A percentile compares a stretch with the other conserved stretches of the same genome.
Conservation (phyloP, 37 sponge, comb jelly and placozoan species). For the Haliclona indistincta region DNA sequence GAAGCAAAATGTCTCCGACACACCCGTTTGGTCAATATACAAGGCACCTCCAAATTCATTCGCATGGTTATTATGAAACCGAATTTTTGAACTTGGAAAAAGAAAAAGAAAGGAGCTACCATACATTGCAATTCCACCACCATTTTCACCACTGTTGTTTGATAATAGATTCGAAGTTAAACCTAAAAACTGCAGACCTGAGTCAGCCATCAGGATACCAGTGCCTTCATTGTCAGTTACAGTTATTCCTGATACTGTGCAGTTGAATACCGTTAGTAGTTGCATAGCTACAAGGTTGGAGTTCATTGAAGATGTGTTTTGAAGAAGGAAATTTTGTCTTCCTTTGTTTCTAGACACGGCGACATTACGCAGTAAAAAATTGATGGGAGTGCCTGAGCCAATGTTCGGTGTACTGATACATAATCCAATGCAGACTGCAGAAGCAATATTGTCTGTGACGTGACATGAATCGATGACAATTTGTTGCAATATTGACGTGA, state of each 20-base stretch:
- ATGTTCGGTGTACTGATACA: too few relatives aligned
- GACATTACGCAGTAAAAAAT: too few relatives aligned
- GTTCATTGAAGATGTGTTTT: too few relatives aligned
- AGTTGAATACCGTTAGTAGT: not conserved
- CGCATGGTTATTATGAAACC: too few relatives aligned
- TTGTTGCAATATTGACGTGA: not conserved
- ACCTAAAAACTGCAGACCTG: not conserved
- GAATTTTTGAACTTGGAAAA: not conserved
- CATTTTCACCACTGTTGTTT: not conserved
- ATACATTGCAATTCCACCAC: conserved; percentile 2
- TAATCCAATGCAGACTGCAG: too few relatives aligned
- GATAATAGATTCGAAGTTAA: not conserved
- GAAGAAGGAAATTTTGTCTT: too few relatives aligned
- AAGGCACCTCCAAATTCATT: too few relatives aligned
- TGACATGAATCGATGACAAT: conserved; percentile 6
- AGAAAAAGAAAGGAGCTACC: not conserved
- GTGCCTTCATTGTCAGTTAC: not conserved
- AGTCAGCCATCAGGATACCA: not conserved
- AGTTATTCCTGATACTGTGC: not conserved
- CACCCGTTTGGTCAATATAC: too few relatives aligned
- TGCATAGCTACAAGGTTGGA: too few relatives aligned
- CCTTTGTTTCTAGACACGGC: too few relatives aligned
- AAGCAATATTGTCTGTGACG: not conserved
- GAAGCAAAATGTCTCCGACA: too few relatives aligned
- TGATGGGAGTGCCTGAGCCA: too few relatives aligned